Percentiles rank a stretch among this genome's conserved stretches.
These are phyloP conservation scores for Syrrhaptes paradoxus DNA, from an alignment of 2,113 vertebrate species.

Conservation along the genomic window DNA sequence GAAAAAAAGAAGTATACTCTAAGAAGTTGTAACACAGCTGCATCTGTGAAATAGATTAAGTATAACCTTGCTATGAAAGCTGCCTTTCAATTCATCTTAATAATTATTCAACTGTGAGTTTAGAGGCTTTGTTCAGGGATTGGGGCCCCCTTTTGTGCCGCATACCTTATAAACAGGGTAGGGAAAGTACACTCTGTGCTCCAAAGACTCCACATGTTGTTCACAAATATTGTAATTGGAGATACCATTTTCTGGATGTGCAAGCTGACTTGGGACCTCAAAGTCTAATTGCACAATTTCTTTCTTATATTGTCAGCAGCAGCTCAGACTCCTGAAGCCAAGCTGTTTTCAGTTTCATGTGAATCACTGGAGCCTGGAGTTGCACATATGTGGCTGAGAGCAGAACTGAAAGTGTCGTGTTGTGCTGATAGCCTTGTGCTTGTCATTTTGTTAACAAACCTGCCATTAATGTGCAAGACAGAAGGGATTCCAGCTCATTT, in stretches of 20 bases:
- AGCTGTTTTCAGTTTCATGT: not conserved
- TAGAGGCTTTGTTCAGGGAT: not conserved
- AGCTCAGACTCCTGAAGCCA: not conserved
- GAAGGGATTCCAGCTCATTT: constrained; percentile 28
- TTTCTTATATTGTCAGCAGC: not conserved
- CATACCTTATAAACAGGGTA: not conserved
- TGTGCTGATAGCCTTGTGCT: not conserved
- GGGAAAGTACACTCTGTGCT: not conserved
- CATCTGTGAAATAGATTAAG: not conserved
- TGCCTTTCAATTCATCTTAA: not conserved
- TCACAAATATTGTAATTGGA: not conserved
- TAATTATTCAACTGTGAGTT: not conserved
- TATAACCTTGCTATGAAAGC: not conserved
- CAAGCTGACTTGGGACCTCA: not conserved
- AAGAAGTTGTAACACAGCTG: not conserved
- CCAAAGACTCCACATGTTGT: not conserved
- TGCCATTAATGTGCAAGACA: constrained; percentile 22
- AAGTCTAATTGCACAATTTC: not conserved
- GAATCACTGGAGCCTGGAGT: not conserved
- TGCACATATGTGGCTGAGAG: constrained; percentile 23
- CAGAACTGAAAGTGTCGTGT: not conserved
- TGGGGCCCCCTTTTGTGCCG: not conserved
- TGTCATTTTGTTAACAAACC: constrained; percentile 48
- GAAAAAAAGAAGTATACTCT: fast-evolving
- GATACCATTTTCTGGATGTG: not conserved